Conservation (phyloP, 2,888 invertebrate species). For the Lymantria dispar region DNA sequence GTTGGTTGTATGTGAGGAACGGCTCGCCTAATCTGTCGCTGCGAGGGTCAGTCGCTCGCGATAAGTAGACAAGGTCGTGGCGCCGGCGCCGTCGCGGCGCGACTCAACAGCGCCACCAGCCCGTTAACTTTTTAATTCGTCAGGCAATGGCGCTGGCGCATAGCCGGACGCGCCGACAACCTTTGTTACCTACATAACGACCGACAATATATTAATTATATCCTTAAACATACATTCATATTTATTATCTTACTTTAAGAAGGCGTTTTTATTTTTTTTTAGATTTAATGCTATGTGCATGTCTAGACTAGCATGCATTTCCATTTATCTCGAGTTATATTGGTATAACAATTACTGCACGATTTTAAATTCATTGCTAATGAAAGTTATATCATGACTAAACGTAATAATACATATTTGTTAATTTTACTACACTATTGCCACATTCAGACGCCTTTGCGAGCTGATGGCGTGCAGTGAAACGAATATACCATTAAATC, state of each 20-base stretch:
- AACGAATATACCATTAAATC: no score
- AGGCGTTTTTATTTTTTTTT: no score
- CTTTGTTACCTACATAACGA: slow-evolving; percentile 40
- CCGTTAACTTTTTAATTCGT: slow-evolving; percentile 78
- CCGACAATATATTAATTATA: neutral
- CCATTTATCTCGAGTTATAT: no score
- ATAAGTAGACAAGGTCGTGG: slow-evolving; percentile 79
- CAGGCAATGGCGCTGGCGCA: slow-evolving; percentile 57
- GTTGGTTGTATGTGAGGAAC: slow-evolving; percentile 42
- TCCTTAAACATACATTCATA: neutral
- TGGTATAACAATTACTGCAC: no score
- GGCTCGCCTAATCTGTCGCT: slow-evolving; percentile 60
- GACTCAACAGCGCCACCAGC: slow-evolving; percentile 58
- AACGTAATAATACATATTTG: no score
- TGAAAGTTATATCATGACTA: no score
- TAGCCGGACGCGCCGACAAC: slow-evolving; percentile 37
- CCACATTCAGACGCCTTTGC: no score
- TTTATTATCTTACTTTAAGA: neutral
- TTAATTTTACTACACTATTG: no score
- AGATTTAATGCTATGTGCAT: no score
- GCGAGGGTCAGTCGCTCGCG: slow-evolving; percentile 74
- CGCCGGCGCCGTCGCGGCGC: slow-evolving; percentile 73
- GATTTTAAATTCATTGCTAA: no score
- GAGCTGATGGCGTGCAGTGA: no score
- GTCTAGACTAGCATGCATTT: no score